phyloP scores from a whole-genome alignment of 2,888 invertebrate genomes.

The Andrena marginata region DNA sequence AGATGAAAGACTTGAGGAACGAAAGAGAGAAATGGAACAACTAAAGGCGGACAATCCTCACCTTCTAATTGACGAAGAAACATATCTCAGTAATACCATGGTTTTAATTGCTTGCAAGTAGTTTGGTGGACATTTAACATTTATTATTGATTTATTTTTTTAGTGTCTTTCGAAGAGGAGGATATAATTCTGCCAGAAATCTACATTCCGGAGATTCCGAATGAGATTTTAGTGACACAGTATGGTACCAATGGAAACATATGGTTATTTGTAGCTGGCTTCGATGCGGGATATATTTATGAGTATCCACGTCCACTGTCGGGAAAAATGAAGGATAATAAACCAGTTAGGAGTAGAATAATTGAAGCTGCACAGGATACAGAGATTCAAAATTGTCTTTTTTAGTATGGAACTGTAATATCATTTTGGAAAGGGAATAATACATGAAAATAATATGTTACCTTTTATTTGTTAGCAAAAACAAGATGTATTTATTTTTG shows the following conservation, averaged over 20 bases:
- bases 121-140: not conserved
- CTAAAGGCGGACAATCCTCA: slow-evolving; percentile 87
- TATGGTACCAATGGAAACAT: slow-evolving; percentile 86
- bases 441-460: slow-evolving; percentile 7
- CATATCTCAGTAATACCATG: slow-evolving; percentile 86
- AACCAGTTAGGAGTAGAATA: slow-evolving; percentile 85
- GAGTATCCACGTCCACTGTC: slow-evolving; percentile 84
- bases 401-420: slow-evolving; percentile 84
- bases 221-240: slow-evolving; percentile 87
- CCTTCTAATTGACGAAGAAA: slow-evolving; percentile 87
- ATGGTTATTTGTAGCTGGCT: slow-evolving; percentile 89
- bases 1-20: slow-evolving; percentile 86
- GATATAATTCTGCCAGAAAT: slow-evolving; percentile 85
- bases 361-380: slow-evolving; percentile 87
- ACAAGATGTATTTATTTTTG: slow-evolving; percentile 86
- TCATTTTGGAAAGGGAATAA: not conserved
- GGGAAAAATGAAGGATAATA: slow-evolving; percentile 81
- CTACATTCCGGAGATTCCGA: slow-evolving; percentile 87
- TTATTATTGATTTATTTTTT: slow-evolving; percentile 3
- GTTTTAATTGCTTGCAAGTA: not conserved
- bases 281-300: slow-evolving; percentile 89
- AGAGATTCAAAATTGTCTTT: slow-evolving; percentile 87
- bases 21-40: slow-evolving; percentile 87
- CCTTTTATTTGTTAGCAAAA: slow-evolving; percentile 62
- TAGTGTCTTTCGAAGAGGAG: slow-evolving; percentile 87